Percentiles rank a stretch among this genome's conserved stretches.
Evolutionary conservation across 2,113 vertebrate species (phyloP).

Genomic region (Dipodomys ordii): DNA sequence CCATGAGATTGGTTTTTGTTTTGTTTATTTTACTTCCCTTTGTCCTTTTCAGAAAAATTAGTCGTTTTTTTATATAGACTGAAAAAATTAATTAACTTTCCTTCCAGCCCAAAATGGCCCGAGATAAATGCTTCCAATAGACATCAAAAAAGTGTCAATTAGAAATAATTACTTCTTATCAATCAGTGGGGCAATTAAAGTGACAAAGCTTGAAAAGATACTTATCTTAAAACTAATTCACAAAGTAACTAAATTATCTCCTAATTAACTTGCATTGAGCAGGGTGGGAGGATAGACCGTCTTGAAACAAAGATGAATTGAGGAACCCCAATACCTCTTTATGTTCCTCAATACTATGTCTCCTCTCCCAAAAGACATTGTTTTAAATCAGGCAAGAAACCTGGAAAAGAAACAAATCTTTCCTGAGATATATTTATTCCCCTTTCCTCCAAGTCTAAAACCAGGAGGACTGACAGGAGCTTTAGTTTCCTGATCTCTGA

Average conservation of each 20-base stretch:
- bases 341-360: background rate
- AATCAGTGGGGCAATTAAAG: slow-evolving; percentile 85
- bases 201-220: slow-evolving; percentile 85
- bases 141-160: slow-evolving; percentile 85
- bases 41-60: slow-evolving; percentile 66
- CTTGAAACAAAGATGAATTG: slow-evolving; percentile 79
- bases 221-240: slow-evolving; percentile 85
- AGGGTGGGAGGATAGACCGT: slow-evolving; percentile 50
- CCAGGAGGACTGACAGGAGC: background rate
- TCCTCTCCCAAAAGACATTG: background rate
- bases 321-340: slow-evolving; percentile 58
- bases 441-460: background rate
- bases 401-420: background rate
- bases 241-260: slow-evolving; percentile 84
- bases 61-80: background rate
- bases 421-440: background rate
- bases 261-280: slow-evolving; percentile 84
- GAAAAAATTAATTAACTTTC: slow-evolving; percentile 78
- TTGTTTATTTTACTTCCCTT: slow-evolving; percentile 53
- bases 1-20: slow-evolving; percentile 44
- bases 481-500: background rate
- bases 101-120: slow-evolving; percentile 44
- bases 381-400: slow-evolving; percentile 35
- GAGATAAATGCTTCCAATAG: slow-evolving; percentile 79
- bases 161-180: slow-evolving; percentile 84